Base-by-base conservation (phyloP, 53 echinoderm and acorn worm genomes). In the Actinopyga echinites region DNA sequence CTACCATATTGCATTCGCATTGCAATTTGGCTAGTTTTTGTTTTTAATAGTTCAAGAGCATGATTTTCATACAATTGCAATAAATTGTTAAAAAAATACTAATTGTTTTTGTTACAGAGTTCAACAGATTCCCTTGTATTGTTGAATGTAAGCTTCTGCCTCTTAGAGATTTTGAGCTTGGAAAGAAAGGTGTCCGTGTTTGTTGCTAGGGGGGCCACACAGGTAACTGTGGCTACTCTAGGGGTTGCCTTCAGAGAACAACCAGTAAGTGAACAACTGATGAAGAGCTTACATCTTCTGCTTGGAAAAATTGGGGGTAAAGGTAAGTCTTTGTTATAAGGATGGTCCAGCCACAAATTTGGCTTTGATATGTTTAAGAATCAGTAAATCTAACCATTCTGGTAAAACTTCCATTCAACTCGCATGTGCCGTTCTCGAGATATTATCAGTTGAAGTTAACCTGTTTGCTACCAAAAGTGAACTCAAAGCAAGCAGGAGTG, bases 291-390 rank as follows among this genome's bases (percentile, higher is more conserved):
- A 44, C 96, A 96, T 75, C 93, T 89, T 43, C 84, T 96, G 1
- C 88, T 96, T 6, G 85, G 88, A 44, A 96, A 96, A 79, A 87
- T 93, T 32, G 93, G 90, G 3, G 85, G 91, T 22, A 95, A 95
- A 91, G 96, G 96, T 95, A 56, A 23, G 22, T n/a, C 11, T 55
- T 1, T 0, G 56, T 55, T 1, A n/a, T n/a, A n/a, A n/a, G n/a
- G n/a, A n/a, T n/a, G n/a, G n/a, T n/a, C n/a, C n/a, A n/a, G n/a
- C n/a, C n/a, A n/a, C n/a, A n/a, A n/a, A n/a, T n/a, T n/a, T n/a
- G n/a, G n/a, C n/a, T n/a, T n/a, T n/a, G n/a, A n/a, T n/a, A n/a
- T n/a, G n/a, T n/a, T n/a, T n/a, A n/a, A n/a, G n/a, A n/a, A n/a
- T n/a, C n/a, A n/a, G n/a, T n/a, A n/a, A n/a, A n/a, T n/a, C n/a